Conservation (phyloP, 2,888 invertebrate genomes). For the Sphaerolaimus hirsutus region DNA sequence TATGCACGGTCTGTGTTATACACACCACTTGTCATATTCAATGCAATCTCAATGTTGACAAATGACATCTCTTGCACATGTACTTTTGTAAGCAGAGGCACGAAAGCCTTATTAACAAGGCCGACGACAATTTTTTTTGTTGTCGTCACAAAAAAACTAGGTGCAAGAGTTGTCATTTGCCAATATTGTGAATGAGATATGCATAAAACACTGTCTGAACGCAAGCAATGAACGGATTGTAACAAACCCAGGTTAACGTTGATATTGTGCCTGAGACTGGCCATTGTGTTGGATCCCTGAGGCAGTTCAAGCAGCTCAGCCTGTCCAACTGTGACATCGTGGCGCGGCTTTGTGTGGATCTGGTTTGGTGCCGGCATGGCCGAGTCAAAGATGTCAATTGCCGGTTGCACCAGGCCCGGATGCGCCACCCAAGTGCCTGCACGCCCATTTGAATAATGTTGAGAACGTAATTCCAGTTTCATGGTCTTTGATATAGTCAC, state of each 20-base stretch:
- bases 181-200: too few species aligned
- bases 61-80: too few species aligned
- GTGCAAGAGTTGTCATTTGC: too few species aligned
- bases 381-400: constrained; percentile 14
- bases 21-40: too few species aligned
- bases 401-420: constrained; percentile 35
- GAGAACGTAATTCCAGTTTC: too few species aligned
- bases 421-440: constrained; percentile 50
- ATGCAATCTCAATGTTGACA: too few species aligned
- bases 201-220: too few species aligned
- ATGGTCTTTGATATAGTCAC: too few species aligned
- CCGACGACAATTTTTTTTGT: too few species aligned
- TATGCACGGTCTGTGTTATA: too few species aligned
- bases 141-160: too few species aligned
- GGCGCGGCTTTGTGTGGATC: constrained; percentile 21
- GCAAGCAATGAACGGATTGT: too few species aligned
- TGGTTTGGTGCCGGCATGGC: constrained; percentile 32
- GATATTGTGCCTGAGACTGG: constrained; percentile 41
- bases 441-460: constrained; percentile 27
- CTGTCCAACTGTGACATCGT: neutral
- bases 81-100: neutral
- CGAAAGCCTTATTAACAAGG: neutral
- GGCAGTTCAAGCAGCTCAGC: constrained; percentile 31
- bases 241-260: constrained; percentile 35
- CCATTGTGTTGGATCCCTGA: constrained; percentile 39